phyloP scores from a whole-genome alignment of 2,113 vertebrate genomes.

The Caranx ignobilis region DNA sequence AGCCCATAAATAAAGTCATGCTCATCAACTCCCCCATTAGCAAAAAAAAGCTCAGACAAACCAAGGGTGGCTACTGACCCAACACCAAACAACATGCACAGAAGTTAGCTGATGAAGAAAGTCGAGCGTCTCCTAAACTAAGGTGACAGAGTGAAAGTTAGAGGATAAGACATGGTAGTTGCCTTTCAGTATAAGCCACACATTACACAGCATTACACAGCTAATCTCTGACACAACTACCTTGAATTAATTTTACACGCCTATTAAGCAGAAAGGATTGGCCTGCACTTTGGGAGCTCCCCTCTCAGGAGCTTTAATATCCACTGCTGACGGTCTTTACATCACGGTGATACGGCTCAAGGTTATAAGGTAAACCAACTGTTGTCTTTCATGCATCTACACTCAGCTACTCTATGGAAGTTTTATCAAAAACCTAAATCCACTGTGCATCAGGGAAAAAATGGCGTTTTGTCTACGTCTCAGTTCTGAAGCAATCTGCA shows the following conservation, averaged over 20 bases:
- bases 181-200: background rate
- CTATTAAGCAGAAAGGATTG: slow-evolving; percentile 15
- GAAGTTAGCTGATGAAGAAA: background rate
- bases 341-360: background rate
- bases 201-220: slow-evolving; percentile 14
- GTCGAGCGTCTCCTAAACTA: background rate
- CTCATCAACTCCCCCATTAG: background rate
- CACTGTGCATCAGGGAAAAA: background rate
- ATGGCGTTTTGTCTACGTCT: background rate
- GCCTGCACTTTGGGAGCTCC: background rate
- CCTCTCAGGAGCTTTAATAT: background rate
- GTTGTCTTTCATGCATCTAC: background rate
- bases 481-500: background rate
- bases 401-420: background rate
- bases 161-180: background rate
- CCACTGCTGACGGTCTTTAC: background rate
- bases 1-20: background rate
- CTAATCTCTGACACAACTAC: slow-evolving; percentile 7
- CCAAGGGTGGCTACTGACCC: background rate
- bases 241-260: slow-evolving; percentile 1
- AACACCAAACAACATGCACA: background rate
- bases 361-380: background rate
- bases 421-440: background rate
- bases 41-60: background rate
- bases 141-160: slow-evolving; percentile 1